Evolutionary conservation across 2,113 vertebrate species (phyloP).

Genomic region (Salvelinus namaycush): DNA sequence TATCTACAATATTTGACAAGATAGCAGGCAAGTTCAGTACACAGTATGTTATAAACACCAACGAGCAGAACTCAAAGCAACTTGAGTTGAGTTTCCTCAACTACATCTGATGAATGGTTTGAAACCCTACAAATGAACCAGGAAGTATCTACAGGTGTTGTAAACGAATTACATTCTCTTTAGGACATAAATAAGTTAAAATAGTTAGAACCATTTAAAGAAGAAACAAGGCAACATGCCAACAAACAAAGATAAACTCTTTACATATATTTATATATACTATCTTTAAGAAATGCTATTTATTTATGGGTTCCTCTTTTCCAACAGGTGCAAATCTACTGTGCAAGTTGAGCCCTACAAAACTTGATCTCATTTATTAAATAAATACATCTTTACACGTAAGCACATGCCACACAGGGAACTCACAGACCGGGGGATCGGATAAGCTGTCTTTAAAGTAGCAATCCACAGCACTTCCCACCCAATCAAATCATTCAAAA

Average conservation of each 20-base stretch:
- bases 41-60: slow-evolving; percentile 82
- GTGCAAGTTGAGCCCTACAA: slow-evolving; percentile 90
- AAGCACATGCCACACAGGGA: slow-evolving; percentile 93
- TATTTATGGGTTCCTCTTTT: slow-evolving; percentile 85
- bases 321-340: slow-evolving; percentile 94
- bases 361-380: slow-evolving; percentile 79
- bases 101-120: slow-evolving; percentile 76
- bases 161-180: slow-evolving; percentile 99
- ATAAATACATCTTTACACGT: slow-evolving; percentile 91
- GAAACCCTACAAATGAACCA: slow-evolving; percentile 86
- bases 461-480: slow-evolving; percentile 77
- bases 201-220: slow-evolving; percentile 95
- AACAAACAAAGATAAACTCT: slow-evolving; percentile 89
- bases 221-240: slow-evolving; percentile 99
- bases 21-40: slow-evolving; percentile 90
- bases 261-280: slow-evolving; percentile 82
- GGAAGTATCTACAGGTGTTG: slow-evolving; percentile 91
- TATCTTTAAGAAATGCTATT: slow-evolving; percentile 78
- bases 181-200: slow-evolving; percentile 99
- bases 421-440: slow-evolving; percentile 84
- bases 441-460: slow-evolving; percentile 85
- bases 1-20: slow-evolving; percentile 84
- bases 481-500: slow-evolving; percentile 39
- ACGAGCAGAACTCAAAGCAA: slow-evolving; percentile 65
- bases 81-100: slow-evolving; percentile 33